Conservation (phyloP, 2,113 vertebrate genomes). For the Maylandia zebra region DNA sequence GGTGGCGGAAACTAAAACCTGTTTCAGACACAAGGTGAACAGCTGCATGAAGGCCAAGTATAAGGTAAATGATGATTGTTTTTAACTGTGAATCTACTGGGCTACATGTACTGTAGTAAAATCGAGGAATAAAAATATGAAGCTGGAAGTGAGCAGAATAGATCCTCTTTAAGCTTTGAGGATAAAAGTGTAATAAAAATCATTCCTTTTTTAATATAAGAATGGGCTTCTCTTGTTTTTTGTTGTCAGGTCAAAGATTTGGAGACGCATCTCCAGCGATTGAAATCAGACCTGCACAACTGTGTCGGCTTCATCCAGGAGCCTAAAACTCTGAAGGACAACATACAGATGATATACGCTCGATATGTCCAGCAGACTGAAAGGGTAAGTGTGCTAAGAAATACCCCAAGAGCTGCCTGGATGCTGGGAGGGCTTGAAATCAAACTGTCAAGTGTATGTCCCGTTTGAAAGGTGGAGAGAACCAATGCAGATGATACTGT, state of each 20-base stretch:
- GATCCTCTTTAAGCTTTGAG: rapidly evolving
- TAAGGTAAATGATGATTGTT: neutral
- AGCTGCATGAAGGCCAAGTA: neutral
- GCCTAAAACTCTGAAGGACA: conserved; percentile 77
- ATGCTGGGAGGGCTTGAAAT: neutral
- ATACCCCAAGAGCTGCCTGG: neutral
- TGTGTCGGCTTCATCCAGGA: conserved; percentile 82
- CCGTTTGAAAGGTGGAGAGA: conserved; percentile 72
- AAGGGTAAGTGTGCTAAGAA: conserved; percentile 67
- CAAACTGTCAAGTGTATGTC: neutral
- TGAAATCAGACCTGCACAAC: conserved; percentile 82
- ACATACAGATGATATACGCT: conserved; percentile 69
- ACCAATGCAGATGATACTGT: conserved; percentile 68
- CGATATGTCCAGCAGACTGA: conserved; percentile 75
- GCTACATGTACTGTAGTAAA: neutral
- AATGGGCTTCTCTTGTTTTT: neutral
- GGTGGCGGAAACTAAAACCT: neutral
- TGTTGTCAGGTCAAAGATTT: conserved; percentile 71
- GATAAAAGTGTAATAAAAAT: neutral
- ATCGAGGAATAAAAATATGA: neutral
- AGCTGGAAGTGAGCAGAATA: neutral
- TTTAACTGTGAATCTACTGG: neutral
- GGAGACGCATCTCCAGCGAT: conserved; percentile 72
- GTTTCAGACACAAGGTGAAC: neutral
- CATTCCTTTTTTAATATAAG: neutral